Evolutionary conservation across 2,888 invertebrate genomes (phyloP).

Genomic region (Anthophora plumipes): DNA sequence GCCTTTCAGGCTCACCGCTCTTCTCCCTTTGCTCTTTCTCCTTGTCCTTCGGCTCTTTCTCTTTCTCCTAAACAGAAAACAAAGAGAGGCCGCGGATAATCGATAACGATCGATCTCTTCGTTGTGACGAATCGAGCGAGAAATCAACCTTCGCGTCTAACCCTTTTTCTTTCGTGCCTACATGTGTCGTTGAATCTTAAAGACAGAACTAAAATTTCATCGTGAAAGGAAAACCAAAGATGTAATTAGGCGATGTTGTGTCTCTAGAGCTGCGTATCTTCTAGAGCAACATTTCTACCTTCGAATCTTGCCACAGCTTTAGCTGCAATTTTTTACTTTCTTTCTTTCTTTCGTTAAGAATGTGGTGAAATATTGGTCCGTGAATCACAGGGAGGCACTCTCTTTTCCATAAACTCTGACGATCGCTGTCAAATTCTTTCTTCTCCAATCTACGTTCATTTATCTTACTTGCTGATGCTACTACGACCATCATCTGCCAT

Average conservation of each 20-base stretch:
- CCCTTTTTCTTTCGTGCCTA: not conserved
- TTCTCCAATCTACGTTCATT: too few relatives aligned
- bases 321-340: too few relatives aligned
- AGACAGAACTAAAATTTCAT: not conserved
- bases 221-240: not conserved
- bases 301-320: too few relatives aligned
- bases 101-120: not conserved
- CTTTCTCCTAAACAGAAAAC: slow-evolving; percentile 78
- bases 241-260: not conserved
- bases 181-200: not conserved
- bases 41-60: slow-evolving; percentile 81
- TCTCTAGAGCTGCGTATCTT: too few relatives aligned
- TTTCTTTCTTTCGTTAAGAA: too few relatives aligned
- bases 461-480: too few relatives aligned
- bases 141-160: not conserved
- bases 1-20: slow-evolving; percentile 82
- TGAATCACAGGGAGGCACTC: too few relatives aligned
- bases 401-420: too few relatives aligned
- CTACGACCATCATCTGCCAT: too few relatives aligned
- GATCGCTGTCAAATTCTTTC: too few relatives aligned
- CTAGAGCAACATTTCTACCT: too few relatives aligned
- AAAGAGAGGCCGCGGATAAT: slow-evolving; percentile 12
- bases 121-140: not conserved
- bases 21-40: slow-evolving; percentile 80
- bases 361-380: too few relatives aligned